phyloP scores from a whole-genome alignment of 2,113 vertebrate genomes.

The Nanger granti region DNA sequence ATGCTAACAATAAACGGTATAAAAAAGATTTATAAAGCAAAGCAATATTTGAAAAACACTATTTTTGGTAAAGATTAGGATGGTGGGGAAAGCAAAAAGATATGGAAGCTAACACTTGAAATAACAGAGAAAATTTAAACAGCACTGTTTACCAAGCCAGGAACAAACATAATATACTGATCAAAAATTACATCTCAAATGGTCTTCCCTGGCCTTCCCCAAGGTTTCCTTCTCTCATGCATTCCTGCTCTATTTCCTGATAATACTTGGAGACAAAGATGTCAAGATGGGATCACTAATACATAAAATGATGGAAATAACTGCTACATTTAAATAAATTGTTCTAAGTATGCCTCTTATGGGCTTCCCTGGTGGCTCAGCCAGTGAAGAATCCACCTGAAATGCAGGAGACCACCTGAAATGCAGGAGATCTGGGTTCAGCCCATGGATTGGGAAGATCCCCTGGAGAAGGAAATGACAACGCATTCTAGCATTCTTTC shows the following conservation, averaged over 20 bases:
- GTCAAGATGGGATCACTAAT: neutral
- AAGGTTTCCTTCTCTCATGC: neutral
- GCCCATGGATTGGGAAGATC: neutral
- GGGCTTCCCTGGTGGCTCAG: neutral
- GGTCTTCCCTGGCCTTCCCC: neutral
- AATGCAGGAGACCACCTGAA: neutral
- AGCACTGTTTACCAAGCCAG: neutral
- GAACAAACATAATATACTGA: neutral
- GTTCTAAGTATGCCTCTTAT: neutral
- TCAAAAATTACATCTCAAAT: neutral
- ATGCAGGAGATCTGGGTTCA: neutral
- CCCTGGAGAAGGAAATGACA: neutral
- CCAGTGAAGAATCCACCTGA: neutral
- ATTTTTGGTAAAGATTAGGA: neutral
- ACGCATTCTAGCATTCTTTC: neutral
- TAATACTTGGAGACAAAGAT: neutral
- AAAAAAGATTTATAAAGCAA: neutral
- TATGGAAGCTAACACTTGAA: neutral
- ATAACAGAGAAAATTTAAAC: neutral
- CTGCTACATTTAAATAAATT: neutral
- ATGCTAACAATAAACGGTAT: neutral
- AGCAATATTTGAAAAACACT: neutral
- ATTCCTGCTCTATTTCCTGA: neutral
- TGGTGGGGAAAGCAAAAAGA: neutral
- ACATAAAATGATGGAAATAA: neutral